phyloP scores from a whole-genome alignment of 2,797 vertebrate genomes.

The Geotrypetes seraphini region DNA sequence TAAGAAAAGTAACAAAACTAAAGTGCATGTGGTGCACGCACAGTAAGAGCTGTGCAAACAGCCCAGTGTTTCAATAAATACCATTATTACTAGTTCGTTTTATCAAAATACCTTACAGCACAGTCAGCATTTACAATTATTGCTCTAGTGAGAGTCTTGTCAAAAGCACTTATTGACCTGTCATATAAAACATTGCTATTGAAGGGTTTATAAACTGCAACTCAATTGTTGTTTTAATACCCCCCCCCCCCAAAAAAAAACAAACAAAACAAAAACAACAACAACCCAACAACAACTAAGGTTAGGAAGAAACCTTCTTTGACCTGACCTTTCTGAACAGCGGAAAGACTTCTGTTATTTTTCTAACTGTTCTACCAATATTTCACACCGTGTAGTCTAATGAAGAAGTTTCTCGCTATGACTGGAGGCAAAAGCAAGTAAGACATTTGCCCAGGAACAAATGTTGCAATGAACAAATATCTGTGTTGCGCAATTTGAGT shows the following conservation, averaged over 20 bases:
- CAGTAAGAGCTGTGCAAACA: conserved; percentile 51
- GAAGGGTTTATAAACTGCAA: conserved; percentile 44
- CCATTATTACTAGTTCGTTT: conserved; percentile 46
- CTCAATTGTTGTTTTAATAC: conserved; percentile 29
- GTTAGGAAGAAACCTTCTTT: conserved; percentile 21
- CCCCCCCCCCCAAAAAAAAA: too few relatives aligned
- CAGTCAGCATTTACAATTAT: conserved; percentile 66
- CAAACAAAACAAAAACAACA: too few relatives aligned
- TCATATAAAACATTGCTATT: conserved; percentile 38
- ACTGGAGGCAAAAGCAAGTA: conserved; percentile 7
- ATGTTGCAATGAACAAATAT: conserved; percentile 23
- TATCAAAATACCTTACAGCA: conserved; percentile 64
- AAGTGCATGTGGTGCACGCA: conserved; percentile 73
- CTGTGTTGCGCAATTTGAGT: conserved; percentile 11
- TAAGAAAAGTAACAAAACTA: conserved; percentile 60
- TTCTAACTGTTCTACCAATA: conserved; percentile 22
- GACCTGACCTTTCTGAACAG: conserved; percentile 29
- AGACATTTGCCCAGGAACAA: conserved; percentile 6
- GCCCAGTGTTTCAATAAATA: conserved; percentile 63
- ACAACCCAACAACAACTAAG: too few relatives aligned
- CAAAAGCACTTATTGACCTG: conserved; percentile 59
- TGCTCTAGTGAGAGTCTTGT: conserved; percentile 63
- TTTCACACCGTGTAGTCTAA: conserved; percentile 16
- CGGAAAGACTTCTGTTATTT: conserved; percentile 30
- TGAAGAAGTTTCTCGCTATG: conserved; percentile 7